phyloP scores from a whole-genome alignment of 2,113 vertebrate genomes.

The Cairina moschata region DNA sequence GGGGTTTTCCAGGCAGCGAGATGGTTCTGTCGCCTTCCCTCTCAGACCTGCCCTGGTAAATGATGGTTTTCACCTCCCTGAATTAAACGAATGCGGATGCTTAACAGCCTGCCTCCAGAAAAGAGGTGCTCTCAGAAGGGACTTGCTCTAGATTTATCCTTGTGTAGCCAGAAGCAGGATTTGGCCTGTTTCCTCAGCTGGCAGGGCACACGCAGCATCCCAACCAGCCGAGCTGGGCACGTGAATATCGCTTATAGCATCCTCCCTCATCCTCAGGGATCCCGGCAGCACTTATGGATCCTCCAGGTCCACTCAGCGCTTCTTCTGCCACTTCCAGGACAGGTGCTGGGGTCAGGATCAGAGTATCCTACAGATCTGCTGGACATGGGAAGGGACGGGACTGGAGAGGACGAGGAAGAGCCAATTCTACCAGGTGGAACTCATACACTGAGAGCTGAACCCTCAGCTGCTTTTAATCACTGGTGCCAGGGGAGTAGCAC shows the following conservation, averaged over 20 bases:
- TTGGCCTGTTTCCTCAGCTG: background rate
- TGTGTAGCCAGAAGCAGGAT: background rate
- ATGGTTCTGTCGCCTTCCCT: background rate
- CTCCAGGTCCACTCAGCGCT: background rate
- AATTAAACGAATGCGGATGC: background rate
- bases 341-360: background rate
- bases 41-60: background rate
- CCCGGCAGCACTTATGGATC: rapidly evolving
- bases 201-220: background rate
- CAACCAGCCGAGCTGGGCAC: background rate
- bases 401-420: background rate
- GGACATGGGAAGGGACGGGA: background rate
- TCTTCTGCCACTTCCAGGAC: background rate
- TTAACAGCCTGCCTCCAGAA: background rate
- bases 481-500: background rate
- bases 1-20: background rate
- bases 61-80: background rate
- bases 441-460: background rate
- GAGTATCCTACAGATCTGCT: background rate
- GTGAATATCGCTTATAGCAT: background rate
- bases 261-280: background rate
- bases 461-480: background rate
- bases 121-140: background rate
- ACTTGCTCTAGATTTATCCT: background rate
- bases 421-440: background rate